phyloP scores from a whole-genome alignment of 2,888 invertebrate genomes.

The Mythimna pallens region DNA sequence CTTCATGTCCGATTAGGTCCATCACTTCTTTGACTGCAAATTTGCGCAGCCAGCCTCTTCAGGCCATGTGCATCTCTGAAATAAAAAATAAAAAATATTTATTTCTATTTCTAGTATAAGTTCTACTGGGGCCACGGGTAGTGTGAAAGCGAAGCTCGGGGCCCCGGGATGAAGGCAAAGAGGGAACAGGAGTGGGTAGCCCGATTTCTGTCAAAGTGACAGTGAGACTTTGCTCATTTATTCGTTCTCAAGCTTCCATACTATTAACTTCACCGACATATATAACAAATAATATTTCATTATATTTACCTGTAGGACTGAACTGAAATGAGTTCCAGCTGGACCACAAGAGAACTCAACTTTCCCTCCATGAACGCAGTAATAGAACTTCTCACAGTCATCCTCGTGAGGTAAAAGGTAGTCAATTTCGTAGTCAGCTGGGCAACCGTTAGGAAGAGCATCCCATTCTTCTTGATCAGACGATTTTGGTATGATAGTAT shows the following conservation, averaged over 20 bases:
- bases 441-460: constrained; percentile 65
- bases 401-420: constrained; percentile 65
- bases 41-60: constrained; percentile 58
- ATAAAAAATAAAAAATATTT: neutral
- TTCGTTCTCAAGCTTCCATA: too few species aligned
- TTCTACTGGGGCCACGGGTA: too few species aligned
- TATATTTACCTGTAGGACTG: neutral
- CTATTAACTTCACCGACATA: too few species aligned
- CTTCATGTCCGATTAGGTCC: neutral
- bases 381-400: constrained; percentile 63
- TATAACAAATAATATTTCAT: neutral
- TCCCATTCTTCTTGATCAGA: neutral
- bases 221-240: too few species aligned
- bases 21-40: neutral
- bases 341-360: neutral
- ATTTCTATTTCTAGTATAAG: neutral
- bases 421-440: constrained; percentile 61
- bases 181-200: too few species aligned
- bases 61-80: constrained; percentile 67
- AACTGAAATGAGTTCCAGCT: neutral
- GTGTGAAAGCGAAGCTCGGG: too few species aligned
- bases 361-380: constrained; percentile 53
- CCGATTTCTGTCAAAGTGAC: too few species aligned
- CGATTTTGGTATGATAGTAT: too few species aligned
- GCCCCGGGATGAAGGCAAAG: too few species aligned